Conservation (phyloP, 2,888 invertebrate genomes). For the Nomada hirtipes region DNA sequence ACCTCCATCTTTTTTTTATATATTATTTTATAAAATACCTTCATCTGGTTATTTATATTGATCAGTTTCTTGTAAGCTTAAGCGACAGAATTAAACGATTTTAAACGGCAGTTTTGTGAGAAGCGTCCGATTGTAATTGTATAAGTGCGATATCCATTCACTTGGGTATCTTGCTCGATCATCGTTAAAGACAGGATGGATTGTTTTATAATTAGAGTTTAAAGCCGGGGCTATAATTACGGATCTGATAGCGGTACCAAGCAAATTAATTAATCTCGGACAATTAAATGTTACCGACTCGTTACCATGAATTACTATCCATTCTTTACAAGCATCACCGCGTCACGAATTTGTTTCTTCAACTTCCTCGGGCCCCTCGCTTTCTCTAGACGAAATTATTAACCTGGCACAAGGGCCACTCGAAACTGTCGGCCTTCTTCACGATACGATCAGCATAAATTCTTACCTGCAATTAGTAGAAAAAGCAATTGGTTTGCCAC, state of each 20-base stretch:
- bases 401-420: conserved; percentile 61
- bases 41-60: too few relatives aligned
- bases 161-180: conserved; percentile 15
- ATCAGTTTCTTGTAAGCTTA: not conserved
- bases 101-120: not conserved
- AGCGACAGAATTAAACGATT: not conserved
- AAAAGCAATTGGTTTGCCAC: not conserved
- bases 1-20: too few relatives aligned
- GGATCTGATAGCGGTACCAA: conserved; percentile 34
- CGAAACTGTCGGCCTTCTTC: conserved; percentile 54
- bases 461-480: conserved; percentile 13
- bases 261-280: conserved; percentile 64
- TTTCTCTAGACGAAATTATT: conserved; percentile 58
- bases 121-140: conserved; percentile 20
- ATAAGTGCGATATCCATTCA: conserved; percentile 12
- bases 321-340: conserved; percentile 32
- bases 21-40: too few relatives aligned
- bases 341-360: conserved; percentile 50
- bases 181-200: conserved; percentile 53
- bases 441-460: conserved; percentile 30
- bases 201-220: conserved; percentile 63
- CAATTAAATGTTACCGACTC: conserved; percentile 54
- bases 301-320: conserved; percentile 35
- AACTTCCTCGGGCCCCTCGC: conserved; percentile 13
- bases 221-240: conserved; percentile 56